Base-by-base conservation (phyloP, 2,888 invertebrate species). In the Agriopis aurantiaria region DNA sequence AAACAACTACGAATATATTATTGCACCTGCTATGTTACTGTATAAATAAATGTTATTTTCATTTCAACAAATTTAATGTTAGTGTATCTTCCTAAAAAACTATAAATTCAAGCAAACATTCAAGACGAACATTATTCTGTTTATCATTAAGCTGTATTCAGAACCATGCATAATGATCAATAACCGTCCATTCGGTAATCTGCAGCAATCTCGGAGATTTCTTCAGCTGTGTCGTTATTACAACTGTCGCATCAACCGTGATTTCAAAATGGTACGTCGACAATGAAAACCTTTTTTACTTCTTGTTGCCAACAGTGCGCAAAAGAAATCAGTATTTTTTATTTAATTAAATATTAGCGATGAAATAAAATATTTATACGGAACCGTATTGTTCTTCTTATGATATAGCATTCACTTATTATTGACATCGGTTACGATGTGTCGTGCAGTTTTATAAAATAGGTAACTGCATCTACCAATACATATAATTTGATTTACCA, bases 191-290 rank as follows among this genome's bases (percentile, higher is more conserved):
- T 60, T 64, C 73, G 75, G 76, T 77, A 78, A 82, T 82, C 79
- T 75, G 49, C 59, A 63, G 51, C 71, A 72, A 73, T 74, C 69
- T 55, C 57, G 52, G 67, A 74, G 53, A 56, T 63, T 51, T 65
- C 62, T 70, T 65, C 82, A 80, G 78, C 82, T 80, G 82, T 72
- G 76, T 45, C 66, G 66, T 63, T 71, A 74, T 75, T 77, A 74
- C 57, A 57, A 68, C 68, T 75, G 80, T 79, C 79, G 71, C 73
- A 80, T 75, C 72, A 63, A 62, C 58, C 64, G 65, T 51, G 41
- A 71, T 69, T 58, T 65, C 75, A 33, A 69, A 73, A 69, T 58
- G 66, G 56, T 72, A 72, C 48, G 60, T 51, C 49, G 61, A 65
- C 61, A 70, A 66, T 70, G 41, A 57, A 70, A 66, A 40, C 55